Evolutionary conservation across 1,140 invertebrate species (phyloP).

Genomic region (Euwallacea similis): DNA sequence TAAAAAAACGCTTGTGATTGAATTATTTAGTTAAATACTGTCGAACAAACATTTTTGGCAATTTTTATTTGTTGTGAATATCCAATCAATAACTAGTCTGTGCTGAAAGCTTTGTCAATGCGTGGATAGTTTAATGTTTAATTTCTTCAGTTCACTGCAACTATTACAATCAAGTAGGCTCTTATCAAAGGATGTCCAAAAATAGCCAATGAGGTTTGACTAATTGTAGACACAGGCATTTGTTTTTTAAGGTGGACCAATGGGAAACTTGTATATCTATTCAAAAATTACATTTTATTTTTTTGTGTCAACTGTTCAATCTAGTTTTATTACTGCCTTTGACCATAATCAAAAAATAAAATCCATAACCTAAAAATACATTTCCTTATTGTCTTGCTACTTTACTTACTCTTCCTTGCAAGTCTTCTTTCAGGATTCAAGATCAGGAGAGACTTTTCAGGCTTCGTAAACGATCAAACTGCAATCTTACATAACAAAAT

Average conservation of each 20-base stretch:
- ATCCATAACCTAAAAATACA: too few species aligned
- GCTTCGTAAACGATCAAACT: not conserved
- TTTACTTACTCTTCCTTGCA: not conserved
- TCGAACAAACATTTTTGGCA: constrained; percentile 31
- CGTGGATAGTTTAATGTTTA: not conserved
- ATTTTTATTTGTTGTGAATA: constrained; percentile 8
- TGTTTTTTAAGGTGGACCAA: not conserved
- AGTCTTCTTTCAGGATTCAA: too few species aligned
- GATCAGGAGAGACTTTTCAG: not conserved
- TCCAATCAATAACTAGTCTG: constrained; percentile 11
- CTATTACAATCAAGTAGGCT: not conserved
- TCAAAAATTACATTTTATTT: too few species aligned
- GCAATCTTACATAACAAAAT: constrained; percentile 1
- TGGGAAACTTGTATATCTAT: too few species aligned
- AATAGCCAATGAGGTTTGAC: not conserved
- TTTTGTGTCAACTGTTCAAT: too few species aligned
- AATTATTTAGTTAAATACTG: constrained; percentile 30
- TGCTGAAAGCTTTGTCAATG: not conserved
- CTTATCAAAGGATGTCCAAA: not conserved
- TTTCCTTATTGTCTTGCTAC: not conserved
- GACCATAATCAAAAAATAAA: too few species aligned
- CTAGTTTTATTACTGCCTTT: too few species aligned
- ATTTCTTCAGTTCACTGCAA: not conserved
- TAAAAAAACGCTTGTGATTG: constrained; percentile 25
- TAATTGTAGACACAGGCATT: not conserved